Conservation (phyloP, 1,140 invertebrate genomes). For the Drosophila pruinosa region DNA sequence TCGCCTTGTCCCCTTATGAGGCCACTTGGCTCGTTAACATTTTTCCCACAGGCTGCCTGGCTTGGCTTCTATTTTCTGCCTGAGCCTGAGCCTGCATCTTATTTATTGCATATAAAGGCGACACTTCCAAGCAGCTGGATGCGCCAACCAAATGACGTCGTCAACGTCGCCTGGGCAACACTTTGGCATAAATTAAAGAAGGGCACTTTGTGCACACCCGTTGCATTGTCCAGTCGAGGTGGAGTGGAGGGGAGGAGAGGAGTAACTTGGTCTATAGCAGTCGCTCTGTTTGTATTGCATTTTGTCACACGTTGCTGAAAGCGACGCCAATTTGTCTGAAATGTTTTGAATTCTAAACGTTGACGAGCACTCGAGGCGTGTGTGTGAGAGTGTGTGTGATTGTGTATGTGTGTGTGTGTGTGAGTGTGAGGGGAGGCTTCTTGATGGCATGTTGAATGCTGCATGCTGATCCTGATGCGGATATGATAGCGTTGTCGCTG, state of each 20-base stretch:
- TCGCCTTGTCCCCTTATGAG: background rate
- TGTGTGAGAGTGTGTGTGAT: too few species aligned
- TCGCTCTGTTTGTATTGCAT: constrained; percentile 68
- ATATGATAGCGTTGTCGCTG: constrained; percentile 33
- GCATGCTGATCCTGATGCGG: constrained; percentile 17
- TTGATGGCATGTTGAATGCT: constrained; percentile 7
- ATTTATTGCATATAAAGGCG: constrained; percentile 77
- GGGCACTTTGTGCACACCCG: constrained; percentile 43
- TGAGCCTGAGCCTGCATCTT: constrained; percentile 43
- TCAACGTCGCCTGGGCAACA: constrained; percentile 73
- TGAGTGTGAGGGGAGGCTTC: background rate
- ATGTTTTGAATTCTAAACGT: constrained; percentile 78
- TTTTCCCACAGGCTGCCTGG: constrained; percentile 55
- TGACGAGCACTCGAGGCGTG: constrained; percentile 6
- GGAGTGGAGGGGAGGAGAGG: background rate
- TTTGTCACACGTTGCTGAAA: constrained; percentile 77
- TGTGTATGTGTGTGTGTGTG: too few species aligned
- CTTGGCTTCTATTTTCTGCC: background rate
- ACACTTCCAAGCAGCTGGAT: constrained; percentile 48
- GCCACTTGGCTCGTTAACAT: constrained; percentile 68
- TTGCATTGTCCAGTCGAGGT: constrained; percentile 52
- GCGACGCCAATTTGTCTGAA: constrained; percentile 80
- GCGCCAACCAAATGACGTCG: constrained; percentile 61
- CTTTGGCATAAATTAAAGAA: constrained; percentile 78
- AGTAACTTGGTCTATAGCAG: background rate